Percentiles rank a stretch among this genome's conserved stretches.
These are phyloP conservation scores for Eupristina koningsbergeri DNA, from an alignment of 1,140 invertebrate species.

Conservation along the genomic window DNA sequence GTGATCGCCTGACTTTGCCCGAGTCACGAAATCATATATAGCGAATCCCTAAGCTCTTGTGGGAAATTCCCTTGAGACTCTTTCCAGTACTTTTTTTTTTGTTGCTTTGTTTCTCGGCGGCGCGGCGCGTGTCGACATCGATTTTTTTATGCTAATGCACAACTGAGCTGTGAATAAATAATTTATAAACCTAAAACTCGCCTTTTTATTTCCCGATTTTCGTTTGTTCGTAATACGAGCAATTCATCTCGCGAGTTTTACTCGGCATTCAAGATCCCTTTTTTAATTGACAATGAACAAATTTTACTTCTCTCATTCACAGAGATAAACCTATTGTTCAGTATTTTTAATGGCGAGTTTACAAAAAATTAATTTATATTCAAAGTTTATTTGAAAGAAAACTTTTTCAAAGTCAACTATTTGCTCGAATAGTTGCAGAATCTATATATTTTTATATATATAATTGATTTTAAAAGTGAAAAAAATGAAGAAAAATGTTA, in stretches of 20 bases:
- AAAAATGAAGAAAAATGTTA: too few species aligned
- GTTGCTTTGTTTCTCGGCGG: constrained; percentile 10
- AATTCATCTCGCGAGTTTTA: background rate
- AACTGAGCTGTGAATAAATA: constrained; percentile 1
- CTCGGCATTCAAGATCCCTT: background rate
- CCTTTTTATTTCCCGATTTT: constrained; percentile 17
- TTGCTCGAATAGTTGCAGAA: too few species aligned
- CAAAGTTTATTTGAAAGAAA: background rate
- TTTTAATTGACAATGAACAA: background rate
- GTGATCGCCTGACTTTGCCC: background rate
- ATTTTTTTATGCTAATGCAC: constrained; percentile 32
- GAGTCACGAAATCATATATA: constrained; percentile 20
- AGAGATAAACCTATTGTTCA: background rate
- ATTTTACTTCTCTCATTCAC: background rate
- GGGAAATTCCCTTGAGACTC: constrained; percentile 17
- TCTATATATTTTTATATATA: too few species aligned
- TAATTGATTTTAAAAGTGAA: too few species aligned
- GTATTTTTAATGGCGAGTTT: background rate
- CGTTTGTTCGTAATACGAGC: background rate
- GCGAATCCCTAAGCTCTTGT: constrained; percentile 22
- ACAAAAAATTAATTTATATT: background rate
- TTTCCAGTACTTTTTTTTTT: constrained; percentile 10
- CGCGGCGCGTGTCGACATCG: background rate
- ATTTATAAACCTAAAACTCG: background rate
- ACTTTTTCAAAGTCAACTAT: too few species aligned